Evolutionary conservation across 2,888 invertebrate species (phyloP).

Genomic region (Eurytoma adleriae): DNA sequence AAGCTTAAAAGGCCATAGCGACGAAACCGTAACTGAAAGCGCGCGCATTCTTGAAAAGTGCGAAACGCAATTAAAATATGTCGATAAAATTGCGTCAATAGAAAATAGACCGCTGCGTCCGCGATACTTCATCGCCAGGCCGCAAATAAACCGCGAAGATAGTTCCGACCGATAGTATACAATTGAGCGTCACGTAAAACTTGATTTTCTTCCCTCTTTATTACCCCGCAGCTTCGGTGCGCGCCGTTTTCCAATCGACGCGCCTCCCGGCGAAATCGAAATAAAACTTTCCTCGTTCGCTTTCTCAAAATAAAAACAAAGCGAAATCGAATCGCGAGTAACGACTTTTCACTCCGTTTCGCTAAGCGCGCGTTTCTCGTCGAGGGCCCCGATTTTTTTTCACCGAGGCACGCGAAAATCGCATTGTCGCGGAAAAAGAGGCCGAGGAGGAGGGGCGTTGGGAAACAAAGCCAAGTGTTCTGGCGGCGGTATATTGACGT

Average conservation of each 20-base stretch:
- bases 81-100: conserved; percentile 38
- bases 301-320: not conserved
- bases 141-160: conserved; percentile 41
- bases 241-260: conserved; percentile 23
- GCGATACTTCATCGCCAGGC: conserved; percentile 35
- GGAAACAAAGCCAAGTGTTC: not conserved
- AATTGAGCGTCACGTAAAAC: conserved; percentile 37
- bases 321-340: not conserved
- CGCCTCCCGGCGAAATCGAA: not conserved
- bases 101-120: conserved; percentile 27
- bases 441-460: not conserved
- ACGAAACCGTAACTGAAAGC: not conserved
- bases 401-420: not conserved
- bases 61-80: conserved; percentile 29
- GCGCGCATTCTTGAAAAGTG: not conserved
- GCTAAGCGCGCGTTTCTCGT: not conserved
- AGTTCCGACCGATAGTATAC: conserved; percentile 33
- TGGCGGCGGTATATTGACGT: too few relatives aligned
- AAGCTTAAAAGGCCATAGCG: not conserved
- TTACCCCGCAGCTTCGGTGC: conserved; percentile 52
- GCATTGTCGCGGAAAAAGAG: not conserved
- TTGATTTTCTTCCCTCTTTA: conserved; percentile 32
- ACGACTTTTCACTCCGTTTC: not conserved
- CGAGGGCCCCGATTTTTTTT: not conserved
- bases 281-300: not conserved